Evolutionary conservation across 2,888 invertebrate genomes (phyloP).

Genomic region (Drosophila multiciliata): DNA sequence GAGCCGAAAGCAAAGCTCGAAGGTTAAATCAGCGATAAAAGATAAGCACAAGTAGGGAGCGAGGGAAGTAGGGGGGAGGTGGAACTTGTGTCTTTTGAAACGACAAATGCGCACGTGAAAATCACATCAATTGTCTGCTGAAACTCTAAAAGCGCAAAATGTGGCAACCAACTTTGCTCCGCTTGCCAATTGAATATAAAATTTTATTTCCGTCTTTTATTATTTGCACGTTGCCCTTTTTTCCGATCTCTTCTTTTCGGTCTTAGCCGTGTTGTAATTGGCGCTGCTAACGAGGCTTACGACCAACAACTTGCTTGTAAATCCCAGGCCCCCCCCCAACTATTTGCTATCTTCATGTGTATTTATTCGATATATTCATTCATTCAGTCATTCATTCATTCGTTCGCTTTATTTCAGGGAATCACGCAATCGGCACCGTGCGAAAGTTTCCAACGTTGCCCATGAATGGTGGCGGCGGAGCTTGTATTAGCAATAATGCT

Average conservation of each 20-base stretch:
- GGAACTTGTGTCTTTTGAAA: slow-evolving; percentile 30
- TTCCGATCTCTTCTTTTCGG: neutral
- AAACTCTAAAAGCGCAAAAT: slow-evolving; percentile 51
- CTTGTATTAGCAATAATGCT: slow-evolving; percentile 48
- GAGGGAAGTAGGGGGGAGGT: rapidly evolving
- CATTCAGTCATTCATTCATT: slow-evolving; percentile 26
- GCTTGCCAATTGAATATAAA: slow-evolving; percentile 78
- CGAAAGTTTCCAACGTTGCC: slow-evolving; percentile 85
- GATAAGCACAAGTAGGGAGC: slow-evolving; percentile 55
- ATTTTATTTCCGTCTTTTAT: slow-evolving; percentile 78
- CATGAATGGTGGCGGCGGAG: slow-evolving; percentile 79
- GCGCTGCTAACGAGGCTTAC: slow-evolving; percentile 59
- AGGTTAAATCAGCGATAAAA: slow-evolving; percentile 77
- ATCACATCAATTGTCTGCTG: slow-evolving; percentile 77
- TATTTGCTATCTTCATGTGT: slow-evolving; percentile 32
- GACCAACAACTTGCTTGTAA: slow-evolving; percentile 1
- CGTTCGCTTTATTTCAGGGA: slow-evolving; percentile 82
- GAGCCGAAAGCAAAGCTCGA: slow-evolving; percentile 44
- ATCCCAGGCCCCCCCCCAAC: neutral
- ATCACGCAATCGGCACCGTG: slow-evolving; percentile 85
- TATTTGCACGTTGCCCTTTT: slow-evolving; percentile 71
- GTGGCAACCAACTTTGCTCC: slow-evolving; percentile 4
- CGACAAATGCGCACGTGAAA: slow-evolving; percentile 78
- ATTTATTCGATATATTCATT: slow-evolving; percentile 63
- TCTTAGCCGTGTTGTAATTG: slow-evolving; percentile 51